These are phyloP conservation scores for Harpagifer antarcticus DNA, from an alignment of 2,797 vertebrate species.

Conservation along the genomic window DNA sequence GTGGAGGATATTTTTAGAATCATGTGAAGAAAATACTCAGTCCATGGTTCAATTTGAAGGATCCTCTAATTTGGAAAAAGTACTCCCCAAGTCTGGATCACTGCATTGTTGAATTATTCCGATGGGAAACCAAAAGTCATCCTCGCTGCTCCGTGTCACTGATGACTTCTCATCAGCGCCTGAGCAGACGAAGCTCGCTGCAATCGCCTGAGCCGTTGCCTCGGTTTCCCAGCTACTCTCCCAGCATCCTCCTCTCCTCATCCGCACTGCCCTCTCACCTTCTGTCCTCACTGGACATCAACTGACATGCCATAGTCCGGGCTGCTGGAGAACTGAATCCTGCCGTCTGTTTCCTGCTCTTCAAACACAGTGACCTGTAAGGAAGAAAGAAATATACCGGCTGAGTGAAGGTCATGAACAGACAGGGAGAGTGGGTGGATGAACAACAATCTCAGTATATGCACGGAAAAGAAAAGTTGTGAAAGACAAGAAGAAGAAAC, in stretches of 20 bases:
- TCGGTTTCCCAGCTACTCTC: not conserved
- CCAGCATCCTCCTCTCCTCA: constrained; percentile 7
- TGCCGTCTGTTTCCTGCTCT: constrained; percentile 85
- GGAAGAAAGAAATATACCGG: constrained; percentile 13
- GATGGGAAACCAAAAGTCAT: constrained; percentile 19
- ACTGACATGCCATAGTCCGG: constrained; percentile 86
- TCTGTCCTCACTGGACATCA: constrained; percentile 81
- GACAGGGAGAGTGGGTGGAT: constrained; percentile 26
- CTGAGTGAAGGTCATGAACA: constrained; percentile 34
- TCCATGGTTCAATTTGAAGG: no score
- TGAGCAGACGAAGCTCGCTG: not conserved
- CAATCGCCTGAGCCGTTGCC: not conserved
- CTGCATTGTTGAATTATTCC: not conserved
- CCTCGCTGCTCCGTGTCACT: constrained; percentile 18
- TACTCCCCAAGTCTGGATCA: constrained; percentile 2
- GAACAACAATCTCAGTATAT: constrained; percentile 16
- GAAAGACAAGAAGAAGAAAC: constrained; percentile 8
- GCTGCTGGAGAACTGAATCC: constrained; percentile 84
- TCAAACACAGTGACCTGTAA: constrained; percentile 89
- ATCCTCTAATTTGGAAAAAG: no score
- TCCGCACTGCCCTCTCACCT: constrained; percentile 3
- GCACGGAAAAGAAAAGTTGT: constrained; percentile 4
- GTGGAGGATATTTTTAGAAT: no score
- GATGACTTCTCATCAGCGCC: no score
- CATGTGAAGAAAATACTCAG: no score